phyloP scores from a whole-genome alignment of 2,113 vertebrate species.

The Myotis lucifugus region DNA sequence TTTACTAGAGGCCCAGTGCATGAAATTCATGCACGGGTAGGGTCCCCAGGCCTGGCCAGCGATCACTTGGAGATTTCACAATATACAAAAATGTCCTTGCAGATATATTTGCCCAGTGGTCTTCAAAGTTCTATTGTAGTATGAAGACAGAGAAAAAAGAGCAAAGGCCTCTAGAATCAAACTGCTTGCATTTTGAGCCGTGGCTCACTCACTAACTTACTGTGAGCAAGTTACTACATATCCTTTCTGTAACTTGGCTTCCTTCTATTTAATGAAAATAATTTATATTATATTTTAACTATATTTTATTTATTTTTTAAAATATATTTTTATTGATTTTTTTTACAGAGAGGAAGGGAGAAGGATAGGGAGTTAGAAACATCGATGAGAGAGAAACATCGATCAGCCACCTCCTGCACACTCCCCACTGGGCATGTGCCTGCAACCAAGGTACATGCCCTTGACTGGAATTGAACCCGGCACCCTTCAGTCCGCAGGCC shows the following conservation, averaged over 20 bases:
- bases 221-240: neutral
- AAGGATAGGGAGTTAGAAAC: too few relatives aligned
- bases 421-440: too few relatives aligned
- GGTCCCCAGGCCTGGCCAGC: too few relatives aligned
- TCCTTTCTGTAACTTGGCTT: neutral
- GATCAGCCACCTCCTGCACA: too few relatives aligned
- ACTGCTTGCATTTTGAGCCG: neutral
- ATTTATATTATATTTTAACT: neutral
- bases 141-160: neutral
- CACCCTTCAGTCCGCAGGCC: too few relatives aligned
- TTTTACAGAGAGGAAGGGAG: too few relatives aligned
- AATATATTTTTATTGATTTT: too few relatives aligned
- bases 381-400: too few relatives aligned
- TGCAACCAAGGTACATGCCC: too few relatives aligned
- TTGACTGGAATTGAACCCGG: too few relatives aligned
- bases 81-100: neutral
- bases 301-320: neutral
- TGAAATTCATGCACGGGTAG: too few relatives aligned
- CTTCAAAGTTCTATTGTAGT: neutral
- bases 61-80: too few relatives aligned
- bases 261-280: neutral
- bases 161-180: neutral
- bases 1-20: neutral
- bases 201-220: neutral
- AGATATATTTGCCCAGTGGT: neutral